Percentiles rank a stretch among this genome's conserved stretches.
phyloP scores from a whole-genome alignment of 1,140 invertebrate species.

The Eciton burchellii region DNA sequence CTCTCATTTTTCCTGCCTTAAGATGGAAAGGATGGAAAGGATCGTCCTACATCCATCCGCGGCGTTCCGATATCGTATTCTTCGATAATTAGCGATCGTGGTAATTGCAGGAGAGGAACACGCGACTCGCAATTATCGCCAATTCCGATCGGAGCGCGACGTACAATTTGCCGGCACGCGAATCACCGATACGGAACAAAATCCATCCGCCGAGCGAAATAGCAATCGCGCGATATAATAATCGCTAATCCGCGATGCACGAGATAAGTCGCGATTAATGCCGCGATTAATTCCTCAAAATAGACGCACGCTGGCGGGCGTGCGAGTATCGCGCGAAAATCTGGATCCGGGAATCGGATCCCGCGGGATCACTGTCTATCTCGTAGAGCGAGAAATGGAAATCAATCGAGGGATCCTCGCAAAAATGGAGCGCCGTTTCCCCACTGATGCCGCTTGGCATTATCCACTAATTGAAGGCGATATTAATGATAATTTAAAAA shows the following conservation, averaged over 20 bases:
- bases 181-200: not conserved
- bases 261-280: not conserved
- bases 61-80: conserved; percentile 15
- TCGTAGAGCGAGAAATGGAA: not conserved
- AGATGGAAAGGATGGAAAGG: conserved; percentile 61
- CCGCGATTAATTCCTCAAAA: not conserved
- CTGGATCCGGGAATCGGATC: not conserved
- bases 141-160: not conserved
- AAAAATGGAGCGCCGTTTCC: not conserved
- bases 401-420: not conserved
- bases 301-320: not conserved
- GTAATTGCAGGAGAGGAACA: not conserved
- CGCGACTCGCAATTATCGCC: not conserved
- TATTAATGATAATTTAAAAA: no score
- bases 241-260: not conserved
- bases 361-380: not conserved
- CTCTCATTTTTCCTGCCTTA: conserved; percentile 53
- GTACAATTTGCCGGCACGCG: conserved; percentile 12
- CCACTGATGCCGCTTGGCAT: not conserved
- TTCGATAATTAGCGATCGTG: conserved; percentile 37
- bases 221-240: no score
- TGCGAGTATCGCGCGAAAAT: not conserved
- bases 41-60: conserved; percentile 57
- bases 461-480: not conserved
- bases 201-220: not conserved